Evolutionary conservation across 2,888 invertebrate genomes (phyloP).

Genomic region (Nematopogon swammerdamellus): DNA sequence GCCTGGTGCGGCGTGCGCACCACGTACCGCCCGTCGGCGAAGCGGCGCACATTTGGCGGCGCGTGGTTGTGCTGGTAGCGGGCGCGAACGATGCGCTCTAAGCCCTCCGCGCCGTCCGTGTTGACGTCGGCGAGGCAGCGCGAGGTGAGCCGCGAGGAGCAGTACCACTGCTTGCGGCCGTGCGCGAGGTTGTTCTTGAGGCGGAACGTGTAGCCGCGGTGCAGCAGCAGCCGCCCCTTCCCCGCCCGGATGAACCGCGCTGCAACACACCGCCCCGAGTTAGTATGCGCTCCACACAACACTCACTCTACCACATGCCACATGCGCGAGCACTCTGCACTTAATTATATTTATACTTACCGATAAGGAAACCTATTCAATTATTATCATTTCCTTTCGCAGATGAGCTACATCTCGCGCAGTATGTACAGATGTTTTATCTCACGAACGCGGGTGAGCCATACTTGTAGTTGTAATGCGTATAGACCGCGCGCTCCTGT

Average conservation of each 20-base stretch:
- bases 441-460: too few relatives aligned
- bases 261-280: constrained; percentile 20
- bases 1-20: constrained; percentile 50
- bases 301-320: constrained; percentile 13
- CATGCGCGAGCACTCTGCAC: not conserved
- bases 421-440: too few relatives aligned
- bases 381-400: too few relatives aligned
- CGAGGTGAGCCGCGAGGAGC: constrained; percentile 45
- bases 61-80: constrained; percentile 50
- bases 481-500: too few relatives aligned
- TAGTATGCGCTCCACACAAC: constrained; percentile 14
- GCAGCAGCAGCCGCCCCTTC: constrained; percentile 42
- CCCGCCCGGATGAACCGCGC: constrained; percentile 50
- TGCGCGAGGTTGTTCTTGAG: constrained; percentile 51
- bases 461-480: too few relatives aligned
- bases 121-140: constrained; percentile 49
- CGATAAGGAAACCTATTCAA: too few relatives aligned
- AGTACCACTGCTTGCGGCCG: constrained; percentile 51
- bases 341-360: too few relatives aligned
- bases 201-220: constrained; percentile 48
- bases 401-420: too few relatives aligned
- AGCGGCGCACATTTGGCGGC: constrained; percentile 47
- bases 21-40: constrained; percentile 48
- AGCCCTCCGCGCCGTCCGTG: constrained; percentile 49
- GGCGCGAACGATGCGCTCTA: constrained; percentile 47